Conservation (phyloP, 1,140 invertebrate species). For the Trigoniulus corallinus region DNA sequence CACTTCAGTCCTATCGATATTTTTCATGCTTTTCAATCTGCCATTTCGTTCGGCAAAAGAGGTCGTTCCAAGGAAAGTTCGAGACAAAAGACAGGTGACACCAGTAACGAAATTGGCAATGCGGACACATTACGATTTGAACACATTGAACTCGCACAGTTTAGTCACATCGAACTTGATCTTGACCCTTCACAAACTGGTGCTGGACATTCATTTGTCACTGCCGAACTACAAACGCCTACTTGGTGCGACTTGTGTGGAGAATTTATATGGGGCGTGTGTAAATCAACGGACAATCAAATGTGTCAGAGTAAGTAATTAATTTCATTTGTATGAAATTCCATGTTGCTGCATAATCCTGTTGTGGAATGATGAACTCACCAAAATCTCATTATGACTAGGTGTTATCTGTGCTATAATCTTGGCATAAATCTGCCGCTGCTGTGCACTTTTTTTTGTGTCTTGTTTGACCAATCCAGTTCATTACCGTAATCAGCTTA, state of each 20-base stretch:
- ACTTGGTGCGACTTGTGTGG: slow-evolving; percentile 8
- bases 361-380: too few relatives aligned
- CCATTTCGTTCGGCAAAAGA: slow-evolving; percentile 1
- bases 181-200: not conserved
- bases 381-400: too few relatives aligned
- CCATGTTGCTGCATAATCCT: too few relatives aligned
- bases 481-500: too few relatives aligned
- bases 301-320: slow-evolving; percentile 5
- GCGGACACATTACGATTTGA: not conserved
- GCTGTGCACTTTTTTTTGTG: too few relatives aligned
- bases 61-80: not conserved
- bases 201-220: not conserved
- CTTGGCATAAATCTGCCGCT: too few relatives aligned
- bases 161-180: not conserved
- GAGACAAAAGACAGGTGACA: not conserved
- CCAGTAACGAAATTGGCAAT: not conserved
- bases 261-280: slow-evolving; percentile 7
- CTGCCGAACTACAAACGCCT: not conserved
- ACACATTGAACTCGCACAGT: slow-evolving; percentile 7
- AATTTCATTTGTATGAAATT: not conserved
- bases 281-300: not conserved
- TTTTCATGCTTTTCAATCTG: not conserved
- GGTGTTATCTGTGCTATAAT: too few relatives aligned
- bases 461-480: too few relatives aligned
- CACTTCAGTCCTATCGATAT: slow-evolving; percentile 1